Evolutionary conservation across 2,113 vertebrate genomes (phyloP).

Genomic region (Anoura caudifer): DNA sequence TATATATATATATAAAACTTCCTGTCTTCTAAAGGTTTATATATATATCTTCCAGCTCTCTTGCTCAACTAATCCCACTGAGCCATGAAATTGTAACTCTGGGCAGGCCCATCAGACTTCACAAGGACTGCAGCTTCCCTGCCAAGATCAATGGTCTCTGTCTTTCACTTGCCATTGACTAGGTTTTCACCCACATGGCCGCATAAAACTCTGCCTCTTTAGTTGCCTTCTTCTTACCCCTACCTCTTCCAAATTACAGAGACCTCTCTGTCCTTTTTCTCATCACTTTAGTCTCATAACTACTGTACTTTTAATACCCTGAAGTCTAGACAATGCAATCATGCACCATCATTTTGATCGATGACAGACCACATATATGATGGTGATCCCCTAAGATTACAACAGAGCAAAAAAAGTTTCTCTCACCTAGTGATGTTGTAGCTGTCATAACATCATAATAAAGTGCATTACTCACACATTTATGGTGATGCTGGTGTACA

Average conservation of each 20-base stretch:
- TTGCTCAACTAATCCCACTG: not conserved
- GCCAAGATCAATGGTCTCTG: not conserved
- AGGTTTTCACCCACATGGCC: not conserved
- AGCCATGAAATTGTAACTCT: not conserved
- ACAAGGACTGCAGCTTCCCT: not conserved
- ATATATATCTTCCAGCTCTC: not conserved
- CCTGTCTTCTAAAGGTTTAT: constrained; percentile 12
- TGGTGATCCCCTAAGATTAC: not conserved
- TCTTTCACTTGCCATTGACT: not conserved
- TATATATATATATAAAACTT: not conserved
- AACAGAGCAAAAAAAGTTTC: not conserved
- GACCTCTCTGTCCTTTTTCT: not conserved
- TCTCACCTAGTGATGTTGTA: not conserved
- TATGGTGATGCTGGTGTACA: not conserved
- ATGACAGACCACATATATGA: not conserved
- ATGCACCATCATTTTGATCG: not conserved
- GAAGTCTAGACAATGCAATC: not conserved
- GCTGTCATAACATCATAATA: not conserved
- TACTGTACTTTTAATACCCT: not conserved
- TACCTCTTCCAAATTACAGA: not conserved
- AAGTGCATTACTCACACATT: not conserved
- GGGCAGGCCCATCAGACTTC: not conserved
- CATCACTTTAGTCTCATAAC: not conserved
- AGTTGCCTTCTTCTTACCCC: not conserved
- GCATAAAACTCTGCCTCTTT: not conserved